Percentiles rank a stretch among this genome's conserved stretches.
These are phyloP conservation scores for Teleiodes luculella DNA, from an alignment of 2,888 invertebrate species.

Conservation along the genomic window DNA sequence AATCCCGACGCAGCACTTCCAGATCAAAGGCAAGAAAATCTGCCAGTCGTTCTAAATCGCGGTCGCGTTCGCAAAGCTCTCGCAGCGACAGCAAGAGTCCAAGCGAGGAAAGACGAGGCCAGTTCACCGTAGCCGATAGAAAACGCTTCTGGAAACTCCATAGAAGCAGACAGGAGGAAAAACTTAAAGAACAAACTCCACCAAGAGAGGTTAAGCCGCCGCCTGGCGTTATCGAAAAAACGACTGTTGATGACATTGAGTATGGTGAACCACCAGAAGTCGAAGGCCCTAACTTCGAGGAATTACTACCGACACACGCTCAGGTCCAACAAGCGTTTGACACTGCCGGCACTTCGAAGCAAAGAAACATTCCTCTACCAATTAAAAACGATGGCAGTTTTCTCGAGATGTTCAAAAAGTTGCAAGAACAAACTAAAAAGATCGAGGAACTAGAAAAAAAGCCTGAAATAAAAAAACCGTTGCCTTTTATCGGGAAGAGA, in stretches of 20 bases:
- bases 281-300: constrained; percentile 69
- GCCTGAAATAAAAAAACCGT: constrained; percentile 64
- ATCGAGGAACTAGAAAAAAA: constrained; percentile 57
- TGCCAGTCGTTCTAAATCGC: constrained; percentile 33
- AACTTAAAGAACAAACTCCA: constrained; percentile 46
- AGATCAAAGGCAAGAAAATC: constrained; percentile 32
- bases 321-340: constrained; percentile 50
- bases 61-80: constrained; percentile 43
- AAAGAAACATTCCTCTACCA: constrained; percentile 79
- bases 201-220: constrained; percentile 62
- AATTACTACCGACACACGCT: constrained; percentile 46
- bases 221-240: constrained; percentile 59
- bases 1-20: constrained; percentile 24
- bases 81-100: constrained; percentile 48
- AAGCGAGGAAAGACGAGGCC: constrained; percentile 65
- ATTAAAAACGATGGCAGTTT: constrained; percentile 95
- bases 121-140: constrained; percentile 69
- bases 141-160: constrained; percentile 70
- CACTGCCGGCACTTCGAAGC: constrained; percentile 57
- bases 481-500: constrained; percentile 85
- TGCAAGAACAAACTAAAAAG: constrained; percentile 83
- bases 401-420: constrained; percentile 93
- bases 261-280: constrained; percentile 70
- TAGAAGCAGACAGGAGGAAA: constrained; percentile 50
- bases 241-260: constrained; percentile 55